Base-by-base conservation (phyloP, 2,113 vertebrate species). In the Chaenogobius annularis region DNA sequence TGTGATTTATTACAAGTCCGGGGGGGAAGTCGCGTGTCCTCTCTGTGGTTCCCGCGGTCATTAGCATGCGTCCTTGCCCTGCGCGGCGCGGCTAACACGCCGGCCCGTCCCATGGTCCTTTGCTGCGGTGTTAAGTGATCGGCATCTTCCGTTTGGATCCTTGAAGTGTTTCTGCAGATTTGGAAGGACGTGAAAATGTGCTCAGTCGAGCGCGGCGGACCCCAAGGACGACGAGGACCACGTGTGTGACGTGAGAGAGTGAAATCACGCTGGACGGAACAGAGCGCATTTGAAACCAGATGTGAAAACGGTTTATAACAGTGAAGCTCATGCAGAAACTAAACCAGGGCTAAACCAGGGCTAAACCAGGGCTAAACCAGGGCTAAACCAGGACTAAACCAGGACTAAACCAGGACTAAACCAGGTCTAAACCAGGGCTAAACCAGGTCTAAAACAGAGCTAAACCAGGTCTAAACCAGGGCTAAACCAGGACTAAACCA, bases 51-150 rank as follows among this genome's bases (percentile, higher is more conserved):
- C 40, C 35, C 0, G 19, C 11, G 26, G 8, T 63, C 17, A 63
- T 63, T 63, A n/a, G 61, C 61, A 63, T 63, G 31, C 40, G 61
- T 40, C 61, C 61, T 63, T 63, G 61, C 35, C 10, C 17, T 4
- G 61, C 26, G 14, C 48, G 12, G 14, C 15, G 9, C 15, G 17
- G 56, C 15, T 62, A 59, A 40, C 15, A 40, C 19, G 0, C 6
- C 22, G 10, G 17, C 35, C 17, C 10, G 35, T 63, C 61, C 35
- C 61, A 63, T n/a, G 61, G 35, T 63, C 35, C 15, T 63, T 43
- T 63, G 15, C 7, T 8, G 1, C 31, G 10, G 17, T 20, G 31
- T 10, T 37, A 40, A n/a, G 15, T 12, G 35, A 63, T n/a, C 40
- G 61, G 19, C 61, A 63, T 35, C 61, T 63, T 43, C 5, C 3